These are phyloP conservation scores for Exocentrus adspersus DNA, from an alignment of 2,888 invertebrate species.

Conservation along the genomic window DNA sequence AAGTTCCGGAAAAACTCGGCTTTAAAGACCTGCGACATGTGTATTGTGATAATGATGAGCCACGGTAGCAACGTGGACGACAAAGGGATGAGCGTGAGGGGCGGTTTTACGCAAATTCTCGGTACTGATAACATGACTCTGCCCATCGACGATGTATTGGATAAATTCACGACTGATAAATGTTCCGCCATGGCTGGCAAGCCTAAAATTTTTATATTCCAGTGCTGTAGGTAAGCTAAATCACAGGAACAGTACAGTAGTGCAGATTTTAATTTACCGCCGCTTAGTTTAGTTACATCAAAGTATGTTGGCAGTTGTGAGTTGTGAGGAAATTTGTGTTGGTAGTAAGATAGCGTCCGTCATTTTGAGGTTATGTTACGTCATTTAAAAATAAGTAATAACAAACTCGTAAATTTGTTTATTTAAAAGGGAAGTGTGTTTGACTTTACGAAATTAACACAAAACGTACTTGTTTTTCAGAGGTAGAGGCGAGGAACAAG, in stretches of 20 bases:
- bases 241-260: too few relatives aligned
- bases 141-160: conserved; percentile 67
- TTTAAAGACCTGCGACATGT: conserved; percentile 68
- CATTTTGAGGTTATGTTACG: too few relatives aligned
- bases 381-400: too few relatives aligned
- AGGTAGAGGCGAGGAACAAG: conserved; percentile 49
- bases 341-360: too few relatives aligned
- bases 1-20: conserved; percentile 61
- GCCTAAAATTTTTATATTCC: conserved; percentile 80
- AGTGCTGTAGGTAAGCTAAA: conserved; percentile 70
- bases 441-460: too few relatives aligned
- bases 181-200: conserved; percentile 68
- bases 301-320: too few relatives aligned
- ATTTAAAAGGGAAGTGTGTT: too few relatives aligned
- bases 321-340: too few relatives aligned
- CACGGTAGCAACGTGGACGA: conserved; percentile 67
- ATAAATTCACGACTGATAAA: conserved; percentile 68
- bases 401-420: too few relatives aligned
- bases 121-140: conserved; percentile 69
- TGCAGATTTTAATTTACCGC: too few relatives aligned
- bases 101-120: conserved; percentile 68
- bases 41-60: conserved; percentile 74
- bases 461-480: conserved; percentile 43
- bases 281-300: too few relatives aligned
- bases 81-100: conserved; percentile 51